Evolutionary conservation across 2,113 vertebrate species (phyloP).

Genomic region (Antigone vipio): DNA sequence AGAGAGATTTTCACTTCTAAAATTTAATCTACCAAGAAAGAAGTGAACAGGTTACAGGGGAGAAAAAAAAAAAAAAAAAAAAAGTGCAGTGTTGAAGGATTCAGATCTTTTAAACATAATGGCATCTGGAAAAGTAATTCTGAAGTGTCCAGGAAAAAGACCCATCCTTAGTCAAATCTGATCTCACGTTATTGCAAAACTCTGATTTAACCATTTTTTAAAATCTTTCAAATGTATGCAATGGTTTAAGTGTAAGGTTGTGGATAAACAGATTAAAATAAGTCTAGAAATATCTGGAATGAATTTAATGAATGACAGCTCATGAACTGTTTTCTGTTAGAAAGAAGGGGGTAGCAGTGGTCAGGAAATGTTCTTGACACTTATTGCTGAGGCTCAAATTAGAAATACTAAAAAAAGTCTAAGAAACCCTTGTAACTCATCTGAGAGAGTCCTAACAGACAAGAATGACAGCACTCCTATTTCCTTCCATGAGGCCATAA

Average conservation of each 20-base stretch:
- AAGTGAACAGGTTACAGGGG: background rate
- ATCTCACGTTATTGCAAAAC: background rate
- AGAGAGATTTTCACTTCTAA: background rate
- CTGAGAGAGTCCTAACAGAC: background rate
- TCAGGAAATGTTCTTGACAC: background rate
- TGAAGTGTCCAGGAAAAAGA: background rate
- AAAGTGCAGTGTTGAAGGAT: background rate
- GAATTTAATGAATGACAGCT: background rate
- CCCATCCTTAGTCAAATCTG: accelerated
- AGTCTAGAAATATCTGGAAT: background rate
- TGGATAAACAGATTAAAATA: background rate
- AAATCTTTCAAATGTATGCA: background rate
- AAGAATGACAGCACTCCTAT: background rate
- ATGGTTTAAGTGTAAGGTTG: background rate
- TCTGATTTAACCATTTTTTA: background rate
- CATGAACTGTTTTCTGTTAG: background rate
- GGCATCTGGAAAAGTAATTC: background rate
- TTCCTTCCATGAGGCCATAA: background rate
- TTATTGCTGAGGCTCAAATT: background rate
- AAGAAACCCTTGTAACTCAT: background rate
- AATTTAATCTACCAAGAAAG: background rate
- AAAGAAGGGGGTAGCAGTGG: accelerated
- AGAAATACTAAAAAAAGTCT: background rate
- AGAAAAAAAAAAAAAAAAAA: background rate
- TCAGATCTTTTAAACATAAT: background rate